Conservation (phyloP, 1,140 invertebrate species). For the Gonioctena quinquepunctata region DNA sequence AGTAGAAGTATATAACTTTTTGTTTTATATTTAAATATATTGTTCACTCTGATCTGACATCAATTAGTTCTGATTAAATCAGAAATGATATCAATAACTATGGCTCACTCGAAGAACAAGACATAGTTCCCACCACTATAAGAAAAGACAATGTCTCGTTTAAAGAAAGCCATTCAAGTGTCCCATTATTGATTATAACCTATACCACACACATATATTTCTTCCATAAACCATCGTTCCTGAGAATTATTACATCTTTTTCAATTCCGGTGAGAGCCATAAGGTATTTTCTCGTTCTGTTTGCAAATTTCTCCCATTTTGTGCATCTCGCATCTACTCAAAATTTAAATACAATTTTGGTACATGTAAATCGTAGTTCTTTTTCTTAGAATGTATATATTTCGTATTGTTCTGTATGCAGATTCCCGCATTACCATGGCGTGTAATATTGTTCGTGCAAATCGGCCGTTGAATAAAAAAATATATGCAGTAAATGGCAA, state of each 20-base stretch:
- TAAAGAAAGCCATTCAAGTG: not conserved
- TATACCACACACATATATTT: not conserved
- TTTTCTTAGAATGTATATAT: slow-evolving; percentile 30
- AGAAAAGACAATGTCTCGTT: too few relatives aligned
- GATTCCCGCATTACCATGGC: slow-evolving; percentile 38
- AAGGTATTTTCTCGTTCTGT: slow-evolving; percentile 32
- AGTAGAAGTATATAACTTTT: too few relatives aligned
- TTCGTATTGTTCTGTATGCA: slow-evolving; percentile 38
- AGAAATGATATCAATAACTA: too few relatives aligned
- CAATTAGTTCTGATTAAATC: too few relatives aligned
- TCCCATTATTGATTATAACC: too few relatives aligned
- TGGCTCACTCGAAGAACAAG: too few relatives aligned
- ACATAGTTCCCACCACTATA: too few relatives aligned
- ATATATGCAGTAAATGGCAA: slow-evolving; percentile 23
- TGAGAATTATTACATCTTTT: slow-evolving; percentile 29
- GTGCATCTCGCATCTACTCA: slow-evolving; percentile 37
- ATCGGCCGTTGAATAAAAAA: not conserved
- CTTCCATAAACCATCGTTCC: not conserved
- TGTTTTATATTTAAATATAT: too few relatives aligned
- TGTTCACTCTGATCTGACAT: too few relatives aligned
- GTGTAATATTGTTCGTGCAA: slow-evolving; percentile 32
- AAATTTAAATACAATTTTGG: slow-evolving; percentile 46
- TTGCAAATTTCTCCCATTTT: slow-evolving; percentile 39
- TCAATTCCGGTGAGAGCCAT: slow-evolving; percentile 23
- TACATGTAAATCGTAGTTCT: slow-evolving; percentile 35